phyloP scores from a whole-genome alignment of 2,113 vertebrate genomes.

The Eulemur macaco region DNA sequence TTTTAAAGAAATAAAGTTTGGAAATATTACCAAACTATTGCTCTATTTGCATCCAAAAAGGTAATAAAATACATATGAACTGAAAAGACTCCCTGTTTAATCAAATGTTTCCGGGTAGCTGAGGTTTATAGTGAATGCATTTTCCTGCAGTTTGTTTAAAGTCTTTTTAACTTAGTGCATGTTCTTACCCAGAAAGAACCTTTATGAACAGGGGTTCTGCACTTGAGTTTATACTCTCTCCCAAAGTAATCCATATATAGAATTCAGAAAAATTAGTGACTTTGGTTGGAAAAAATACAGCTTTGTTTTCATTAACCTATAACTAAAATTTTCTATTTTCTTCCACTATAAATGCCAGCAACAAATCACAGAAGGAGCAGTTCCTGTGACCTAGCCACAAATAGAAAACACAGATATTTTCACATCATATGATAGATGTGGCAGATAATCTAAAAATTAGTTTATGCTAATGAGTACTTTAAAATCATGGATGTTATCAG shows the following conservation, averaged over 20 bases:
- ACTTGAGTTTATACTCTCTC: not conserved
- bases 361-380: not conserved
- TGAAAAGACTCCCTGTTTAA: not conserved
- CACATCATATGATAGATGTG: not conserved
- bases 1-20: constrained; percentile 9
- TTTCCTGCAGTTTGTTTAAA: not conserved
- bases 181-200: not conserved
- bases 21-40: not conserved
- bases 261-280: not conserved
- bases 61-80: not conserved
- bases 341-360: not conserved
- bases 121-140: not conserved
- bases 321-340: not conserved
- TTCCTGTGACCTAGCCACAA: not conserved
- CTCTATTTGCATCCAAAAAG: not conserved
- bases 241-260: not conserved
- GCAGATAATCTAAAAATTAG: not conserved
- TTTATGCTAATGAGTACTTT: not conserved
- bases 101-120: not conserved
- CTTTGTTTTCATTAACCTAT: not conserved
- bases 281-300: not conserved
- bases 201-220: not conserved
- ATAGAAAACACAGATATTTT: not conserved
- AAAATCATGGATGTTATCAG: not conserved
- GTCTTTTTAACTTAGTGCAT: not conserved